Conservation (phyloP, 2,797 vertebrate species). For the Tangara arthus region DNA sequence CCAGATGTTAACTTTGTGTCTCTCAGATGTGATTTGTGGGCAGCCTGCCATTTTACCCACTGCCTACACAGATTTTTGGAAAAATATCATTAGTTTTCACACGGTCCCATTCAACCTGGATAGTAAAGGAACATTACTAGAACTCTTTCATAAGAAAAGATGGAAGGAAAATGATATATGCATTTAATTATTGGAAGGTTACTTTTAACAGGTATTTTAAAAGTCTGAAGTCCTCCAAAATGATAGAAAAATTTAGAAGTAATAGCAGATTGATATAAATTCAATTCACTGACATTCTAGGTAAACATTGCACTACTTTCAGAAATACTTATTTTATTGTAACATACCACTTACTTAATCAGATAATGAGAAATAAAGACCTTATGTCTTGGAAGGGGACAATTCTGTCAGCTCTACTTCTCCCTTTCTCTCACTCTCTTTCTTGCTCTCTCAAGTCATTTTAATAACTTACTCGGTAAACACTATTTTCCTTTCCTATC, state of each 20-base stretch:
- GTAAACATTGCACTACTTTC: not conserved
- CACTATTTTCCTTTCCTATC: not conserved
- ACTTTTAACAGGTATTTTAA: not conserved
- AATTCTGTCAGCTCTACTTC: not conserved
- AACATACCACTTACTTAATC: not conserved
- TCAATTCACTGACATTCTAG: not conserved
- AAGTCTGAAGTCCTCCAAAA: not conserved
- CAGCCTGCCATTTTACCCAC: not conserved
- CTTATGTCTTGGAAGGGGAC: not conserved
- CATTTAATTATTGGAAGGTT: not conserved
- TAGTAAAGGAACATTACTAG: not conserved
- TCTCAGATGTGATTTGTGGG: not conserved
- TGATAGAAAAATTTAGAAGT: not conserved
- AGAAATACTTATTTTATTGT: accelerated
- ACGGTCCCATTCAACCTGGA: not conserved
- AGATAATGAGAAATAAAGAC: not conserved
- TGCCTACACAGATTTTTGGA: not conserved
- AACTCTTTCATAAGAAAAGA: not conserved
- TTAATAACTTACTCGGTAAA: not conserved
- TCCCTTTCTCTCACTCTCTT: not conserved
- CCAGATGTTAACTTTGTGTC: not conserved
- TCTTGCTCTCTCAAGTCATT: not conserved
- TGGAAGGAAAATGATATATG: not conserved
- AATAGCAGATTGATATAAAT: not conserved
- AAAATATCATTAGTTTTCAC: not conserved